A percentile compares a stretch with the other conserved stretches of the same genome.
Evolutionary conservation across 2,888 invertebrate species (phyloP).

Genomic region (Perizoma flavofasciatum): DNA sequence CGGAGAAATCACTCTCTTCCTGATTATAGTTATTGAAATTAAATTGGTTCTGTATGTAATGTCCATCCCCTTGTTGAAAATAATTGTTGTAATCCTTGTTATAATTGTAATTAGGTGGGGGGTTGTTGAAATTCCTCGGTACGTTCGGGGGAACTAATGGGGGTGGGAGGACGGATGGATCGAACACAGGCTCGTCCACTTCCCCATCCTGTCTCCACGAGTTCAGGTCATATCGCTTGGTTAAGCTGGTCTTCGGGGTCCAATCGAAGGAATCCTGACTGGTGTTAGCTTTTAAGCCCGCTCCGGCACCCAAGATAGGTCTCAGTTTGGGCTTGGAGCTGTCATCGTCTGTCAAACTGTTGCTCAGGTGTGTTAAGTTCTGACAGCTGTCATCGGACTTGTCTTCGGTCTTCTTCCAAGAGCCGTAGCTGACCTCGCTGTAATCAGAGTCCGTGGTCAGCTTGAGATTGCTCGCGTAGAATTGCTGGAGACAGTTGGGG

Average conservation of each 20-base stretch:
- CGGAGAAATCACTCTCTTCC: constrained; percentile 40
- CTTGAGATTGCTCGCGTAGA: constrained; percentile 75
- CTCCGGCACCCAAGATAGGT: constrained; percentile 75
- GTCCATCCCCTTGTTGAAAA: constrained; percentile 72
- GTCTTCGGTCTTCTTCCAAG: constrained; percentile 74
- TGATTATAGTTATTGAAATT: constrained; percentile 52
- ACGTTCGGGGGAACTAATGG: constrained; percentile 20
- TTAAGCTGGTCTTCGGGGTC: constrained; percentile 60
- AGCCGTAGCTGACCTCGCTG: constrained; percentile 74
- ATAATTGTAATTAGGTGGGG: constrained; percentile 61
- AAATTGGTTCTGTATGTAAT: constrained; percentile 69
- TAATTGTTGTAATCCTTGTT: constrained; percentile 61
- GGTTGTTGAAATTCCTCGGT: constrained; percentile 53
- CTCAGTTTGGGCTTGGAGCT: constrained; percentile 66
- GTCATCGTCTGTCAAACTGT: constrained; percentile 64
- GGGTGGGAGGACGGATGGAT: constrained; percentile 65
- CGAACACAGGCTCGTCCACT: constrained; percentile 62
- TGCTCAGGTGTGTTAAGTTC: constrained; percentile 61
- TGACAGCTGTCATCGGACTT: constrained; percentile 54
- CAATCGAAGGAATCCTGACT: constrained; percentile 68
- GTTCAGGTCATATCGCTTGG: constrained; percentile 72
- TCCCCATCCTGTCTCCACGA: constrained; percentile 75
- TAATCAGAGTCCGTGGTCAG: constrained; percentile 66
- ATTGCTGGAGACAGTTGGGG: constrained; percentile 73
- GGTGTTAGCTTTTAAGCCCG: constrained; percentile 54